Conservation (phyloP, 2,797 vertebrate species). For the Nyctibius grandis region DNA sequence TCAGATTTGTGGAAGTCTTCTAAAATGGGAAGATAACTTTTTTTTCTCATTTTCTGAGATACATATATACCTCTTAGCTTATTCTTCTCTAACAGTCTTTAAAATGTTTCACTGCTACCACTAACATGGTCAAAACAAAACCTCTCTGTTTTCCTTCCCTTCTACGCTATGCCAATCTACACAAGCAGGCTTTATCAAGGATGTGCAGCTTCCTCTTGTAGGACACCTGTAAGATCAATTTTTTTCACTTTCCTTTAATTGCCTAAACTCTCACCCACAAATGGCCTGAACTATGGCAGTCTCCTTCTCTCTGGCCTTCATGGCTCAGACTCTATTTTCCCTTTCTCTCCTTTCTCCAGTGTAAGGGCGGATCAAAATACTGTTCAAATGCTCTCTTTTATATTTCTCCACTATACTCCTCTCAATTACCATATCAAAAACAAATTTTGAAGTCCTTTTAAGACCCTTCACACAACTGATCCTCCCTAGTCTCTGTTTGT, state of each 20-base stretch:
- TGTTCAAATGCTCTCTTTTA: not conserved
- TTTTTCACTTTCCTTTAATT: not conserved
- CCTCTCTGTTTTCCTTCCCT: not conserved
- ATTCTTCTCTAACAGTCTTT: not conserved
- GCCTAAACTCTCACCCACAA: not conserved
- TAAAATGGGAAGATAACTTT: not conserved
- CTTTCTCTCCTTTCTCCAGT: not conserved
- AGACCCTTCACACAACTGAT: not conserved
- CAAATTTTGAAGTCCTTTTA: not conserved
- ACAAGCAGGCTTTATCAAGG: not conserved
- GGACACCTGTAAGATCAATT: not conserved
- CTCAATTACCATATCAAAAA: not conserved
- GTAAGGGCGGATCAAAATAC: not conserved
- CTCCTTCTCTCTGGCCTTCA: not conserved
- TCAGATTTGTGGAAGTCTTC: not conserved
- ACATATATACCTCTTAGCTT: not conserved
- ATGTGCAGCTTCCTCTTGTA: conserved; percentile 14
- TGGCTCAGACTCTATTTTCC: not conserved
- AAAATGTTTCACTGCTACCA: not conserved
- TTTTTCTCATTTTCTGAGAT: not conserved
- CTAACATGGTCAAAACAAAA: not conserved
- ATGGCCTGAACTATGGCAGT: not conserved
- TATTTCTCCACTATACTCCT: not conserved
- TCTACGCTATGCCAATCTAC: not conserved
- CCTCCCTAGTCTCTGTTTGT: not conserved